Conservation (phyloP, 2,888 invertebrate genomes). For the Pteria penguin region DNA sequence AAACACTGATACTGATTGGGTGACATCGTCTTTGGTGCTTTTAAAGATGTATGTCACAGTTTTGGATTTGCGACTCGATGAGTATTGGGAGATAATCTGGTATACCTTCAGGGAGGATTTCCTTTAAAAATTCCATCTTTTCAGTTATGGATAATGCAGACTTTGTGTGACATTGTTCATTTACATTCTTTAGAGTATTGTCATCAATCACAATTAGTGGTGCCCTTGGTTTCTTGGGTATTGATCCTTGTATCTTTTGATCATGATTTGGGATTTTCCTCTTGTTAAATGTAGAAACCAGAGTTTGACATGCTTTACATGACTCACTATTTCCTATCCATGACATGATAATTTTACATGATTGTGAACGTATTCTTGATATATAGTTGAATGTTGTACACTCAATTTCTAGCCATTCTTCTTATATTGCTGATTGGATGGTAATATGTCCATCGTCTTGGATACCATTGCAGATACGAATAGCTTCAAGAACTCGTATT, state of each 20-base stretch:
- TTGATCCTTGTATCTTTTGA: neutral
- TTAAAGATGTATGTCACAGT: slow-evolving; percentile 7
- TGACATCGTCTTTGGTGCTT: slow-evolving; percentile 20
- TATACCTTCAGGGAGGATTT: neutral
- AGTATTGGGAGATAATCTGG: slow-evolving; percentile 12
- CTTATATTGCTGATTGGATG: neutral
- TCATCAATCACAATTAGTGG: neutral
- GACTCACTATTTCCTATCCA: neutral
- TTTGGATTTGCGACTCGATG: slow-evolving; percentile 12
- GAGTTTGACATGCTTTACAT: slow-evolving; percentile 1
- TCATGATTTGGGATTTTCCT: neutral
- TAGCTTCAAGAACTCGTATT: neutral
- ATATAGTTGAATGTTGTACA: neutral
- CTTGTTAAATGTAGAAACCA: neutral
- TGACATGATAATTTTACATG: neutral
- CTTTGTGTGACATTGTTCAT: neutral
- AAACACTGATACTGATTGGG: slow-evolving; percentile 16
- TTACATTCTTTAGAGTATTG: neutral
- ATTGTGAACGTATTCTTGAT: neutral
- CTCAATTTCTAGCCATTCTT: neutral
- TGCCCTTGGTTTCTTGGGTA: neutral
- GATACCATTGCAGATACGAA: neutral
- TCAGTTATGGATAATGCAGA: neutral
- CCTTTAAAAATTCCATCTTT: neutral
- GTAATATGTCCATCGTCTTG: neutral